Base-by-base conservation (phyloP, 2,113 vertebrate species). In the Colossoma macropomum region DNA sequence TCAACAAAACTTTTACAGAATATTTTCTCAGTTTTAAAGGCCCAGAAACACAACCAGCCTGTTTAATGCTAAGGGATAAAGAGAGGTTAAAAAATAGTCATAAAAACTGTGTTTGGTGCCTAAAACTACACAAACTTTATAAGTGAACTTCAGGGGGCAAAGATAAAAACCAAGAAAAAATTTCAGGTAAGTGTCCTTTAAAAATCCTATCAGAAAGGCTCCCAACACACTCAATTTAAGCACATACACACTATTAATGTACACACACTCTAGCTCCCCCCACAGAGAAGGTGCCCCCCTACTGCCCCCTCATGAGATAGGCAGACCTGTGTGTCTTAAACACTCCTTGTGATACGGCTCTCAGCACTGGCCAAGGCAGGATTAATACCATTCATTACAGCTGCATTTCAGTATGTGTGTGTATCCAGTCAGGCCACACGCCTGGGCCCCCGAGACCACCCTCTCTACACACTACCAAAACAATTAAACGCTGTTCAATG, bases 311-410 rank as follows among this genome's bases (percentile, higher is more conserved):
- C 17, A 8, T 23, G 32, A 38, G 17, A 34, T 17, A 34, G 17
- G 19, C 32, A 69, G 4, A 38, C 13, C 19, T 69, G n/a, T 62
- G n/a, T 27, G 59, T 62, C 23, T 62, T 71, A 15, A 45, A 70
- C 68, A n/a, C 38, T n/a, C 23, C 10, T 59, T 66, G 75, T 79
- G 76, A 25, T 73, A 54, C 30, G 17, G 56, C 32, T 17, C 38
- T 68, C 27, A 19, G n/a, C 71, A 23, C 27, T 17, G 71, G 74
- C 81, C 84, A 65, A 84, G 74, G 23, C 34, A 48, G 84, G 75
- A 88, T 86, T 86, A 86, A 82, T 59, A 68, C 69, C 70, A 81
- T 79, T 84, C 82, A 81, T 74, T 86, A 78, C 41, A 52, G 41
- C 38, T 52, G 19, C 23, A 15, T 78, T 73, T 77, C 52, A 23